Evolutionary conservation across 2,113 vertebrate species (phyloP).

Genomic region (Mesocricetus auratus): DNA sequence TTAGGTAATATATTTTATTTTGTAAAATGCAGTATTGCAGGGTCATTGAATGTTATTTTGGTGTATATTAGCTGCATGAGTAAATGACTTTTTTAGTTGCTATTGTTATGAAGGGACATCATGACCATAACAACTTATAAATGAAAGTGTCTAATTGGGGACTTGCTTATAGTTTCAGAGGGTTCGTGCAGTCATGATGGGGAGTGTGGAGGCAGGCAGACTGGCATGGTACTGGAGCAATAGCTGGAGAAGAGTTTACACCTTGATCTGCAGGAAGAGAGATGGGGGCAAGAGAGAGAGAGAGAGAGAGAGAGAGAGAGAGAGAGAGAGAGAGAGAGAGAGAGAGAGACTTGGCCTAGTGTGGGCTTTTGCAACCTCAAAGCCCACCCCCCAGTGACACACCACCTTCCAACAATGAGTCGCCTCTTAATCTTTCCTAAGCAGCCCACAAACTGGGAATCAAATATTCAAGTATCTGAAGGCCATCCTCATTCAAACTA

Average conservation of each 20-base stretch:
- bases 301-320: background rate
- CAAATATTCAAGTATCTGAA: background rate
- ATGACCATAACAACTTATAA: background rate
- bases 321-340: too few relatives aligned
- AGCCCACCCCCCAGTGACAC: background rate
- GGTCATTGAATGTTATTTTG: background rate
- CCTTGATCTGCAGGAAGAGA: background rate
- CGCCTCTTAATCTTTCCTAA: background rate
- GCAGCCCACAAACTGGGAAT: background rate
- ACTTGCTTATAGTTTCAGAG: background rate
- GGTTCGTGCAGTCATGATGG: background rate
- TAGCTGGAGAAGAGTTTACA: background rate
- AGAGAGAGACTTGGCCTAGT: background rate
- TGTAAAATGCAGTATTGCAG: background rate
- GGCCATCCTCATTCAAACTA: background rate
- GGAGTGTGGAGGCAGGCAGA: background rate
- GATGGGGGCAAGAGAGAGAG: too few relatives aligned
- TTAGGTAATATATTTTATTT: constrained; percentile 30
- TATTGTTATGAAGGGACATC: background rate
- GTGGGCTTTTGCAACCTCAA: background rate
- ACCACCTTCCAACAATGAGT: background rate
- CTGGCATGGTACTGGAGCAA: background rate
- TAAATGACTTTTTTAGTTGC: background rate
- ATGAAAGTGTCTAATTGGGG: background rate
- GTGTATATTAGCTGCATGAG: constrained; percentile 17